These are phyloP conservation scores for Sinohyriopsis cumingii DNA, from an alignment of 2,888 invertebrate species.

Conservation along the genomic window DNA sequence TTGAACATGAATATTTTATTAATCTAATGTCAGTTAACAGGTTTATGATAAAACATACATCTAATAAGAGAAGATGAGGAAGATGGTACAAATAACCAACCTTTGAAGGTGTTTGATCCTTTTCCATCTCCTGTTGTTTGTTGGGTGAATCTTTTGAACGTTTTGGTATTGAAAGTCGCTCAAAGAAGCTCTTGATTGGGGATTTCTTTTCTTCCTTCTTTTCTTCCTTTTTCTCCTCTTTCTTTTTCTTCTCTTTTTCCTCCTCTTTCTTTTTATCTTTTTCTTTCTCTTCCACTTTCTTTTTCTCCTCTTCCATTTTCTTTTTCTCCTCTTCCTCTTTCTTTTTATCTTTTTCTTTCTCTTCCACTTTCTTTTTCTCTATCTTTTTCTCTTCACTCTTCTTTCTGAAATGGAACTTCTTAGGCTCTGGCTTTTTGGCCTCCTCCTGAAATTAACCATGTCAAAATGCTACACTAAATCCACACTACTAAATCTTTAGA, in stretches of 20 bases:
- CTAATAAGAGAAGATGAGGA: no score
- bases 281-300: constrained; percentile 14
- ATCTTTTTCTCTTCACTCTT: constrained; percentile 11
- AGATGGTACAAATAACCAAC: constrained; percentile 12
- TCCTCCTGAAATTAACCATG: no score
- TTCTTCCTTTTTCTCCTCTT: constrained; percentile 12
- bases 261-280: constrained; percentile 6
- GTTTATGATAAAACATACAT: no score
- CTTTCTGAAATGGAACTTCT: not conserved
- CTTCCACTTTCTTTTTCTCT: constrained; percentile 10
- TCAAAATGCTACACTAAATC: no score
- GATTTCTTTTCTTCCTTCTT: constrained; percentile 6
- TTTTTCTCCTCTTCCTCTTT: constrained; percentile 9
- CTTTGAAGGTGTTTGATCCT: constrained; percentile 34
- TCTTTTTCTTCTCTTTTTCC: constrained; percentile 17
- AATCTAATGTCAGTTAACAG: no score
- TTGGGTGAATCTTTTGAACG: constrained; percentile 21
- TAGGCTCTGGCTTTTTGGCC: no score
- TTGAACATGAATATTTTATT: no score
- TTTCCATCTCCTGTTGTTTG: constrained; percentile 29
- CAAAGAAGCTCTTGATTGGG: constrained; percentile 20
- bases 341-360: constrained; percentile 2
- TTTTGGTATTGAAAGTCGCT: constrained; percentile 35
- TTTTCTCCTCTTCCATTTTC: constrained; percentile 14
- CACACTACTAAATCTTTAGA: no score